phyloP scores from a whole-genome alignment of 92 coral and sea anemone genomes.

The Actinernus sp. region DNA sequence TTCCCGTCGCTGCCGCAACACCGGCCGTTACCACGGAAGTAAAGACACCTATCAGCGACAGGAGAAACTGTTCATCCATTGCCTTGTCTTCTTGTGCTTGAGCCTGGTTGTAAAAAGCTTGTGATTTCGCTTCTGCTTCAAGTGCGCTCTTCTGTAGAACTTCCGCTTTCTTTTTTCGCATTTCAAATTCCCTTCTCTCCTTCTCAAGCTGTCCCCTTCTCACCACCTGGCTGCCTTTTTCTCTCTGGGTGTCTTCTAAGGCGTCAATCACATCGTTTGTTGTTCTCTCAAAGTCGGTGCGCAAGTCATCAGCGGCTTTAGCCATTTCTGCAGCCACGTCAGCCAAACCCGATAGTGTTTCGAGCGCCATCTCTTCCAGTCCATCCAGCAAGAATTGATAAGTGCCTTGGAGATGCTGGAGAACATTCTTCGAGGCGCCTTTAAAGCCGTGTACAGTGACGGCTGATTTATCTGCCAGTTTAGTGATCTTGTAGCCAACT shows the following conservation, averaged over 20 bases:
- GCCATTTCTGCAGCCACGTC: slow-evolving; percentile 52
- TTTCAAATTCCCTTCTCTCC: slow-evolving; percentile 32
- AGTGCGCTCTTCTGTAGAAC: slow-evolving; percentile 34
- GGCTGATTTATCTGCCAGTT: slow-evolving; percentile 76
- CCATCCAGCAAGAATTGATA: slow-evolving; percentile 57
- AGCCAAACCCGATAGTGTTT: slow-evolving; percentile 45
- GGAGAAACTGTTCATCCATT: slow-evolving; percentile 14
- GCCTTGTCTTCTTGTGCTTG: slow-evolving; percentile 54
- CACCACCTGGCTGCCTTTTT: slow-evolving; percentile 38
- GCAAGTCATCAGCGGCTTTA: slow-evolving; percentile 65
- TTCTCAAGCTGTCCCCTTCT: slow-evolving; percentile 2
- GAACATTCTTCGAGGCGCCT: slow-evolving; percentile 43
- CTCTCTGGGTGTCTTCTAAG: slow-evolving; percentile 55
- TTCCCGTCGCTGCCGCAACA: neutral
- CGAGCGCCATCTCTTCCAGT: slow-evolving; percentile 73
- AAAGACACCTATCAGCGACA: neutral
- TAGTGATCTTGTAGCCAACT: slow-evolving; percentile 70
- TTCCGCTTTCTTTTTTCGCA: slow-evolving; percentile 28
- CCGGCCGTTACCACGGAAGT: neutral
- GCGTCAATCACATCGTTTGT: slow-evolving; percentile 53
- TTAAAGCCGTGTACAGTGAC: slow-evolving; percentile 65
- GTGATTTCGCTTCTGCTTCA: slow-evolving; percentile 39
- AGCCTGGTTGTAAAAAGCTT: slow-evolving; percentile 42
- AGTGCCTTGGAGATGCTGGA: slow-evolving; percentile 58
- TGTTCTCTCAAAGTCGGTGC: slow-evolving; percentile 57